A percentile compares a stretch with the other conserved stretches of the same genome.
phyloP scores from a whole-genome alignment of 2,888 invertebrate species.

The Tupiocoris notatus region DNA sequence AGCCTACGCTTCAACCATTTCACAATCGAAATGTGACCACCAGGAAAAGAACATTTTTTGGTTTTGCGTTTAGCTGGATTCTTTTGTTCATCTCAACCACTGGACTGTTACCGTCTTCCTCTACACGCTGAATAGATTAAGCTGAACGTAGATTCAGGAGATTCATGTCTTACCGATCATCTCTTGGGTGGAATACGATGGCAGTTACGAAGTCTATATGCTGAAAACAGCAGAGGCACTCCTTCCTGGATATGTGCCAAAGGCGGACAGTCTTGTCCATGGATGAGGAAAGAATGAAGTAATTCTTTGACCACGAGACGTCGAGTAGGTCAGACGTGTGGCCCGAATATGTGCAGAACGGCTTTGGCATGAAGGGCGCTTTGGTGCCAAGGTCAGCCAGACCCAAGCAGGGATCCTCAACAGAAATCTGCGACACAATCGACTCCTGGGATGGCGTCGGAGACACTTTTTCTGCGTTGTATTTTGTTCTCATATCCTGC shows the following conservation, averaged over 20 bases:
- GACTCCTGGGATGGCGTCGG: constrained; percentile 93
- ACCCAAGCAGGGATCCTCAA: constrained; percentile 56
- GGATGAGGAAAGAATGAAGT: constrained; percentile 94
- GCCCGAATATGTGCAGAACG: constrained; percentile 89
- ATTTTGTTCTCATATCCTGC: constrained; percentile 92
- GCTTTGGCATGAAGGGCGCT: constrained; percentile 79
- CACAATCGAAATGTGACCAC: too few relatives aligned
- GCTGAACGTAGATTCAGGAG: too few relatives aligned
- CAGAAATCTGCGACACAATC: constrained; percentile 73
- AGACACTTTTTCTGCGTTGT: constrained; percentile 86
- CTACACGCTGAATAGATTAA: too few relatives aligned
- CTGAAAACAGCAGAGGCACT: constrained; percentile 97
- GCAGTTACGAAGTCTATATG: constrained; percentile 99
- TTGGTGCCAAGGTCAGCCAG: constrained; percentile 59
- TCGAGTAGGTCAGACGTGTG: constrained; percentile 96
- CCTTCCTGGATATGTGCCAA: constrained; percentile 96
- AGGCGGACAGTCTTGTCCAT: constrained; percentile 97
- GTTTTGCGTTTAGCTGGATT: too few relatives aligned
- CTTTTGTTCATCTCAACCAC: too few relatives aligned
- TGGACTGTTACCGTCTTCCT: too few relatives aligned
- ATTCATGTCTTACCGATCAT: constrained; percentile 69
- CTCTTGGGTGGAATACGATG: constrained; percentile 95
- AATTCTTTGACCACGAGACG: constrained; percentile 98
- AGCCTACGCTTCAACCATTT: too few relatives aligned
- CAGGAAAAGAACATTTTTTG: too few relatives aligned